Conservation (phyloP, 2,113 vertebrate species). For the Brachypteracias leptosomus region DNA sequence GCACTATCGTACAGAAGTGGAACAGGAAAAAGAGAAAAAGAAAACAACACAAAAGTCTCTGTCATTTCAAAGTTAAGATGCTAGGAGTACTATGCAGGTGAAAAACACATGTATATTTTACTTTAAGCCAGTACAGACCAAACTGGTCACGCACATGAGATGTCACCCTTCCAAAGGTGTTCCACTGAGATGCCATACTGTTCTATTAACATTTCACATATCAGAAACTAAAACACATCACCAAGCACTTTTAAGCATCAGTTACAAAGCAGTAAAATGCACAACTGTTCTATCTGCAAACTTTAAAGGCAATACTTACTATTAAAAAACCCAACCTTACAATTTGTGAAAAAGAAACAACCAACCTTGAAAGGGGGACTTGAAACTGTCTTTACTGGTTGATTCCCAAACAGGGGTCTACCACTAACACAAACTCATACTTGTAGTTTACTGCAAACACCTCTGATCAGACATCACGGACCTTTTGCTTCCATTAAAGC, state of each 20-base stretch:
- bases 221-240: neutral
- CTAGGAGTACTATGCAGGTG: rapidly evolving
- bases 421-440: neutral
- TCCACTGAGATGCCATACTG: neutral
- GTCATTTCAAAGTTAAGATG: neutral
- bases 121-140: neutral
- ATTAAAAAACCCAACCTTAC: neutral
- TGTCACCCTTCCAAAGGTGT: neutral
- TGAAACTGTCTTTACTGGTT: neutral
- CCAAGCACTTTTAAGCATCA: neutral
- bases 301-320: neutral
- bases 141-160: neutral
- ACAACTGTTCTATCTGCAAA: neutral
- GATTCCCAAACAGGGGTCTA: neutral
- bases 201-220: neutral
- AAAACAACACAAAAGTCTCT: neutral
- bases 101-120: rapidly evolving
- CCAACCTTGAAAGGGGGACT: neutral
- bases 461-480: rapidly evolving
- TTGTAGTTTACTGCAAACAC: rapidly evolving
- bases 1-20: rapidly evolving
- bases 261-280: neutral
- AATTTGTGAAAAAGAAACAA: neutral
- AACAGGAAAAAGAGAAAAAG: neutral
- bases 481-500: neutral